These are phyloP conservation scores for Abramis brama DNA, from an alignment of 2,113 vertebrate species.

Conservation along the genomic window DNA sequence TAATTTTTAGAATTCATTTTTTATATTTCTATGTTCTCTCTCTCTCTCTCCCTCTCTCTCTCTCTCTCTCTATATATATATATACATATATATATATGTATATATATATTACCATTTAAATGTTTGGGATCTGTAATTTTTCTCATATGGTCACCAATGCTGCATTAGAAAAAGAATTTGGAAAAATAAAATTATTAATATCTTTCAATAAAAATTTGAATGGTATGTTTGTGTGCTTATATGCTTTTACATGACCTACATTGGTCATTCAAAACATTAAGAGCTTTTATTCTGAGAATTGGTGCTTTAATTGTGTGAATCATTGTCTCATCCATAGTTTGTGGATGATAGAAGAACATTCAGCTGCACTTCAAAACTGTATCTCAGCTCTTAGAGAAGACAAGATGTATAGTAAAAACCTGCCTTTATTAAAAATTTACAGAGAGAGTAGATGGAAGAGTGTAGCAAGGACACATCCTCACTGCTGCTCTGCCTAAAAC, in stretches of 20 bases:
- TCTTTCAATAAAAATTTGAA: neutral
- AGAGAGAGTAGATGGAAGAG: neutral
- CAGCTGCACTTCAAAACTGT: neutral
- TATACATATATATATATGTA: no score
- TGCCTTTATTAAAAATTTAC: constrained; percentile 40
- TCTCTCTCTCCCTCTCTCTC: no score
- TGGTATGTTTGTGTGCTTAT: neutral
- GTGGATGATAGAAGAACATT: neutral
- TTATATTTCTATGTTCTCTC: no score
- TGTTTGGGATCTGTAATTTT: no score
- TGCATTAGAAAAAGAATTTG: neutral
- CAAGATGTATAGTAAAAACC: constrained; percentile 9
- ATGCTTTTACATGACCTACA: neutral
- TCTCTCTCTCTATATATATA: no score
- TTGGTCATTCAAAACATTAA: neutral
- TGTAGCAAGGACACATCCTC: constrained; percentile 24
- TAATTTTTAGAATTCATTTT: no score
- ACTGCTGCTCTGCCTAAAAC: constrained; percentile 33
- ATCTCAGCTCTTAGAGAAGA: constrained; percentile 5
- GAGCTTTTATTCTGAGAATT: neutral
- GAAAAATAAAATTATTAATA: neutral
- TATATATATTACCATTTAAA: no score
- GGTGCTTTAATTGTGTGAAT: neutral
- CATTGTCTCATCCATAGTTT: neutral
- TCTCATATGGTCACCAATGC: no score